Evolutionary conservation across 2,797 vertebrate genomes (phyloP), one percentile per base, ranked within the genome.

Genomic region (Danio aesculapii): DNA sequence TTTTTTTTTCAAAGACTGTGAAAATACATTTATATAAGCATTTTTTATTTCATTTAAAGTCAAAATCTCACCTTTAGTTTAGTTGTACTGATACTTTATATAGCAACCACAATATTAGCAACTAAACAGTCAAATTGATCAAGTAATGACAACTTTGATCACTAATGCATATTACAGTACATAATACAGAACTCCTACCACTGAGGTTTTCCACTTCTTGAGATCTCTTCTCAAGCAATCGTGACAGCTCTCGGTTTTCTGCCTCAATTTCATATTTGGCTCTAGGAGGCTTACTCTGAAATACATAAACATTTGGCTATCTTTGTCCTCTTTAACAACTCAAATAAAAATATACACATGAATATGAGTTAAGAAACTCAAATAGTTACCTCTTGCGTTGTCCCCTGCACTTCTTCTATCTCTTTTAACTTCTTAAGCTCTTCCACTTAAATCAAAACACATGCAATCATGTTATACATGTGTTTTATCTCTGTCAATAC

Each of bases 261-360:
- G 96, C 96, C 90, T 99, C 97, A 72, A 98, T 92, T 86, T 98
- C 96, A 92, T 98, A 97, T 86, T 97, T 98, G 70, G 96, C 90
- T 90, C 97, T 96, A 72, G 87, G 90, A 79, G 95, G 91, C 11
- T 94, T 93, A 84, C 81, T 95, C 96, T 99, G 88, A 87, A 92
- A 83, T 12, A 21, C 2, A 8, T 58, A n/a, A 79, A 63, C 59
- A 41, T 67, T 75, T 2, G 14, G 30, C 62, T 44, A 14, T 17
- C 49, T 3, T 57, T 10, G 11, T 7, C 14, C 19, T 19, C 8
- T 12, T 21, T 30, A 21, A 11, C 10, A 47, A 53, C 14, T 77
- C 6, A 77, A 50, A 49, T 19, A 9, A 10, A 13, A 17, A 69
- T n/a, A 3, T 8, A 47, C 9, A 39, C 17, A 30, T 30, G 30